These are phyloP conservation scores for Callyntrura guangdongensis DNA, from an alignment of 2,888 invertebrate genomes.

Conservation along the genomic window DNA sequence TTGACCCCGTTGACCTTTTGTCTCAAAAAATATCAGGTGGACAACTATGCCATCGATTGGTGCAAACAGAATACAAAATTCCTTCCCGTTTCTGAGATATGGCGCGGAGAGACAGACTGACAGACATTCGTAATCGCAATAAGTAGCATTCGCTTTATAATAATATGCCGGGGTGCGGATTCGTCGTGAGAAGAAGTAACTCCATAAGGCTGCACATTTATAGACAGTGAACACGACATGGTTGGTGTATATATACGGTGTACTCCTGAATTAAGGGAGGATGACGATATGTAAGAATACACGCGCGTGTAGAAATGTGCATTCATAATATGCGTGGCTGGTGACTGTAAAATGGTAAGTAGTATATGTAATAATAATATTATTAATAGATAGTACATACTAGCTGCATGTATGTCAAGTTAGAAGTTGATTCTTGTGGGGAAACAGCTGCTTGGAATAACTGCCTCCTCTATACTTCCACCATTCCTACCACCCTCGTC, in stretches of 20 bases:
- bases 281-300: too few species aligned
- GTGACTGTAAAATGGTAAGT: background rate
- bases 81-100: too few species aligned
- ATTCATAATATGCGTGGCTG: background rate
- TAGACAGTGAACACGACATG: background rate
- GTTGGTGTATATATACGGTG: background rate
- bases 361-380: background rate
- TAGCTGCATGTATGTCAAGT: constrained; percentile 5
- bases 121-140: too few species aligned
- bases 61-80: too few species aligned
- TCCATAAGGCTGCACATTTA: background rate
- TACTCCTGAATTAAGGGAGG: background rate
- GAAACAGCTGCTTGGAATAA: constrained; percentile 65
- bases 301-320: background rate
- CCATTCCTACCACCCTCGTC: background rate
- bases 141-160: too few species aligned
- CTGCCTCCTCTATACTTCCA: too few species aligned
- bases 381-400: background rate
- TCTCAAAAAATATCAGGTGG: too few species aligned
- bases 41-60: too few species aligned
- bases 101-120: too few species aligned
- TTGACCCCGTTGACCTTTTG: too few species aligned
- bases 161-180: background rate
- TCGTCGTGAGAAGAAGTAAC: constrained; percentile 9
- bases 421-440: background rate